phyloP scores from a whole-genome alignment of 2,888 invertebrate species.

The Nephrocerus scutellatus region DNA sequence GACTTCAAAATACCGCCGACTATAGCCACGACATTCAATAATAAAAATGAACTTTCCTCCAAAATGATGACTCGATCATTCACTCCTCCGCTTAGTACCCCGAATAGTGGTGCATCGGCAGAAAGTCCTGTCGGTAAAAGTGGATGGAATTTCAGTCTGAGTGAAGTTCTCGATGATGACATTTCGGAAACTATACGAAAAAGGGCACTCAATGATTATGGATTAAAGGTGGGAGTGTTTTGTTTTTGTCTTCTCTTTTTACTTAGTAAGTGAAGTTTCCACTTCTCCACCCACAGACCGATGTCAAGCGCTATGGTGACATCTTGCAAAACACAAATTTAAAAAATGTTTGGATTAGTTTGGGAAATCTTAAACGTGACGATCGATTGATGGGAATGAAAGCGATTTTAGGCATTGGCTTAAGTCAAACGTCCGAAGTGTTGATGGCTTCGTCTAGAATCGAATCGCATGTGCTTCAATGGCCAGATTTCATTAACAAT shows the following conservation, averaged over 20 bases:
- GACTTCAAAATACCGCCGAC: slow-evolving; percentile 43
- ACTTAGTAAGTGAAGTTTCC: slow-evolving; percentile 5
- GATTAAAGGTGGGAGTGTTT: slow-evolving; percentile 51
- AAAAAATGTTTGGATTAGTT: slow-evolving; percentile 67
- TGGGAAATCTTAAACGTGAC: slow-evolving; percentile 49
- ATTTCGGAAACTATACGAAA: slow-evolving; percentile 62
- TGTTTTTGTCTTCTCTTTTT: neutral
- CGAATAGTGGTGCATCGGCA: slow-evolving; percentile 10
- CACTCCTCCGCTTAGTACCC: slow-evolving; percentile 9
- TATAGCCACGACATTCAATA: slow-evolving; percentile 40
- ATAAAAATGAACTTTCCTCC: slow-evolving; percentile 33
- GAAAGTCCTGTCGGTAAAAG: slow-evolving; percentile 10
- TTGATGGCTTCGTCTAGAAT: slow-evolving; percentile 38
- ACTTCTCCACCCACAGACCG: no score
- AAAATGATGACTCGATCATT: slow-evolving; percentile 15
- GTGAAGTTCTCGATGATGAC: slow-evolving; percentile 46
- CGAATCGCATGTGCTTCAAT: slow-evolving; percentile 39
- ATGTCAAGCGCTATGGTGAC: slow-evolving; percentile 72
- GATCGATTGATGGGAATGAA: slow-evolving; percentile 55
- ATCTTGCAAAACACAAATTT: slow-evolving; percentile 67
- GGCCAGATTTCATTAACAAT: slow-evolving; percentile 45
- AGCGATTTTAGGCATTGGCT: slow-evolving; percentile 42
- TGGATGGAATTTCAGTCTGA: slow-evolving; percentile 11
- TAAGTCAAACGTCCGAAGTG: slow-evolving; percentile 35
- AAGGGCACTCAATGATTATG: slow-evolving; percentile 64